Conservation (phyloP, 2,113 vertebrate species). For the Protomyctophum bolini region DNA sequence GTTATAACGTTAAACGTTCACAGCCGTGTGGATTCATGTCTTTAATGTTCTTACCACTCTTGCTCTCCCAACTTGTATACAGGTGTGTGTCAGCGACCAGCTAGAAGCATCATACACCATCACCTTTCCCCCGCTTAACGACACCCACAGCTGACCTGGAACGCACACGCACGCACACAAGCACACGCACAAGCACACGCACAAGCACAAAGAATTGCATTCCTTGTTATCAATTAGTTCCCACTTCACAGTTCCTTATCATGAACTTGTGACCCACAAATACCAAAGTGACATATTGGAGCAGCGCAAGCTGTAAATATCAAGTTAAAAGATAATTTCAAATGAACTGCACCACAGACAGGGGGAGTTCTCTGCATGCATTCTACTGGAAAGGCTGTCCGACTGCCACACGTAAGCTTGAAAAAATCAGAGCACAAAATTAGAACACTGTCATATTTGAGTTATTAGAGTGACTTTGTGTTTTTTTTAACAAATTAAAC, state of each 20-base stretch:
- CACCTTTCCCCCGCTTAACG: constrained; percentile 86
- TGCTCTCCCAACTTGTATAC: constrained; percentile 83
- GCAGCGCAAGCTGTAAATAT: neutral
- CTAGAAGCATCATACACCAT: constrained; percentile 92
- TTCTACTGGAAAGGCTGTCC: too few relatives aligned
- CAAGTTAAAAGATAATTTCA: too few relatives aligned
- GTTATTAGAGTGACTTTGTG: neutral
- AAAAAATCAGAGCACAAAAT: too few relatives aligned
- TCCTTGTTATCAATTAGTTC: constrained; percentile 14
- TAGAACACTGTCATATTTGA: neutral
- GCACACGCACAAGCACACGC: constrained; percentile 6
- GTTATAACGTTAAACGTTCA: too few relatives aligned
- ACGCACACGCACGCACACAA: constrained; percentile 26
- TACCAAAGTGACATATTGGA: constrained; percentile 10
- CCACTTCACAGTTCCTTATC: constrained; percentile 13
- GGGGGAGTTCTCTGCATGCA: too few relatives aligned
- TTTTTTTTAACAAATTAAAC: neutral
- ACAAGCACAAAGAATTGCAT: neutral
- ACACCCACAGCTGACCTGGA: constrained; percentile 87
- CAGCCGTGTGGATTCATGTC: neutral
- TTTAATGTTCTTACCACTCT: constrained; percentile 80
- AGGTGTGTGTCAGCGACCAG: constrained; percentile 90
- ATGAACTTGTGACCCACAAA: neutral
- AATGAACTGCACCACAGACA: too few relatives aligned
- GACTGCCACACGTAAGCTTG: too few relatives aligned